These are phyloP conservation scores for Pelecanus crispus DNA, from an alignment of 2,113 vertebrate genomes.

Conservation along the genomic window DNA sequence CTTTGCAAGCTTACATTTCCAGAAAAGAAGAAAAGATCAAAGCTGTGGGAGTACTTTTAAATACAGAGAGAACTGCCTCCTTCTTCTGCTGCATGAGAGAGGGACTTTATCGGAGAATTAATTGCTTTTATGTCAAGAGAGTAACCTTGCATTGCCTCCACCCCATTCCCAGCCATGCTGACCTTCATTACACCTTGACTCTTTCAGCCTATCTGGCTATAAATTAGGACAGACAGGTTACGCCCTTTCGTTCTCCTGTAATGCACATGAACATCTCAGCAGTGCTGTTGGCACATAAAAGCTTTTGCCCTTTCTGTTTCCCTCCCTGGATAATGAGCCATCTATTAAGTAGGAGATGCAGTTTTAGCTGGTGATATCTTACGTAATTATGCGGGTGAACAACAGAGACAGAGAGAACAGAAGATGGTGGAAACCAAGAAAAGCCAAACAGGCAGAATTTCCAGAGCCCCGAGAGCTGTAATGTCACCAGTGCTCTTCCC, in stretches of 20 bases:
- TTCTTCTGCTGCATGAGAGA: background rate
- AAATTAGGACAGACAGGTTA: constrained; percentile 4
- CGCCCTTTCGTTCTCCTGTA: constrained; percentile 13
- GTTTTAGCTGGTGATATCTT: constrained; percentile 18
- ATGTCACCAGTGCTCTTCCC: background rate
- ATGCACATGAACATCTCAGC: background rate
- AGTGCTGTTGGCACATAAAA: constrained; percentile 19
- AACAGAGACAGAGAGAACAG: background rate
- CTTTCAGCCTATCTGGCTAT: background rate
- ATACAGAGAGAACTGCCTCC: background rate
- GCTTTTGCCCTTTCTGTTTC: constrained; percentile 46
- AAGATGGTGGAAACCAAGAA: background rate
- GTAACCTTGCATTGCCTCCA: background rate
- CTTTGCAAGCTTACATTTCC: background rate
- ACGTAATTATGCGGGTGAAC: constrained; percentile 30
- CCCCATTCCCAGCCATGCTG: background rate
- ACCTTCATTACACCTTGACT: constrained; percentile 30
- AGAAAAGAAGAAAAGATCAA: constrained; percentile 43
- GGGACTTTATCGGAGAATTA: background rate
- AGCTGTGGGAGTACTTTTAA: constrained; percentile 1
- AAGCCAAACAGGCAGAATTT: background rate
- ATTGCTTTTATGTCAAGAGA: background rate
- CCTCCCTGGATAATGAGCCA: constrained; percentile 46
- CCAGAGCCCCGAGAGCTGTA: background rate
- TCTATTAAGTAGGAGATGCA: constrained; percentile 29